phyloP scores from a whole-genome alignment of 2,888 invertebrate species.

The Ophraella communa region DNA sequence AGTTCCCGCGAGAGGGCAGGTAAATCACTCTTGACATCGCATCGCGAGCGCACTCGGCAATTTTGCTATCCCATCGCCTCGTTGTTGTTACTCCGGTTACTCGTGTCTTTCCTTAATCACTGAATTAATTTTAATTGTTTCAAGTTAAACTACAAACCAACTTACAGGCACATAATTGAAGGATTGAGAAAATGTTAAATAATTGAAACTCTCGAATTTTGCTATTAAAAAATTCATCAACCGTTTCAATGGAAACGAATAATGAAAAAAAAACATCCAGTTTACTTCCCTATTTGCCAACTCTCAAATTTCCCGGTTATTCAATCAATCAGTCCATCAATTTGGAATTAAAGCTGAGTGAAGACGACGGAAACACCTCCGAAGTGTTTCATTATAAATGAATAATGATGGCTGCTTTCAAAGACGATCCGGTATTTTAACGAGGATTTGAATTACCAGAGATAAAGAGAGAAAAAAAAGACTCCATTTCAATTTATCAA shows the following conservation, averaged over 20 bases:
- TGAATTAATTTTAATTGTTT: slow-evolving; percentile 55
- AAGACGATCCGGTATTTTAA: slow-evolving; percentile 8
- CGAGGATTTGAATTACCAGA: slow-evolving; percentile 14
- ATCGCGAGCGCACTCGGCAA: background rate
- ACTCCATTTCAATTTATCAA: slow-evolving; percentile 20
- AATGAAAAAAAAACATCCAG: background rate
- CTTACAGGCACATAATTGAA: too few relatives aligned
- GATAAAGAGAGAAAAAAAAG: too few relatives aligned
- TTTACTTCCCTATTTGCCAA: background rate
- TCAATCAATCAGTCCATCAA: slow-evolving; percentile 1
- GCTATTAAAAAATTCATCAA: too few relatives aligned
- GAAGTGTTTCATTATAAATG: slow-evolving; percentile 22
- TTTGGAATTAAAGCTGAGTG: slow-evolving; percentile 1
- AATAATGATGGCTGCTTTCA: slow-evolving; percentile 13
- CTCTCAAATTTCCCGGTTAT: background rate
- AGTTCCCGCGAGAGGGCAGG: slow-evolving; percentile 55
- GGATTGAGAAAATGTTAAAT: too few relatives aligned
- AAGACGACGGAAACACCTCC: slow-evolving; percentile 14
- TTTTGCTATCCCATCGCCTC: slow-evolving; percentile 2
- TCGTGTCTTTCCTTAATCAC: slow-evolving; percentile 55
- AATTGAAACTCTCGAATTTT: too few relatives aligned
- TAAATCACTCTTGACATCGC: slow-evolving; percentile 52
- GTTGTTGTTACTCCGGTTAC: slow-evolving; percentile 48
- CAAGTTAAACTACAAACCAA: too few relatives aligned
- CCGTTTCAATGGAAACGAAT: too few relatives aligned